These are phyloP conservation scores for Priocnemis perturbator DNA, from an alignment of 2,888 invertebrate genomes.

Conservation along the genomic window DNA sequence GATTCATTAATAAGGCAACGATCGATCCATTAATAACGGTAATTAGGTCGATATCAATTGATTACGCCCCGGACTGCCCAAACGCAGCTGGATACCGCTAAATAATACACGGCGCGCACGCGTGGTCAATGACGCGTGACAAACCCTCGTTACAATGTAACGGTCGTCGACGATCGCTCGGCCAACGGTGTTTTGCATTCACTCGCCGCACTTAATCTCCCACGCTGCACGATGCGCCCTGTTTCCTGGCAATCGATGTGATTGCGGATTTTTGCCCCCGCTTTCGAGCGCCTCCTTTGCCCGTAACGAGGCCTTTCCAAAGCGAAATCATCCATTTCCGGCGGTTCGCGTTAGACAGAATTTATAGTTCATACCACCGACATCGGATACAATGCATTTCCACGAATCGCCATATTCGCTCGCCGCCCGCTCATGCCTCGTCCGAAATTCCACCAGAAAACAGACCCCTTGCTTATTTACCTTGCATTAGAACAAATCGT, in stretches of 20 bases:
- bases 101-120: conserved; percentile 44
- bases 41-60: conserved; percentile 52
- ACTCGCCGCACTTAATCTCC: conserved; percentile 42
- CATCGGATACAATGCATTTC: too few species aligned
- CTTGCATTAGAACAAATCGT: too few species aligned
- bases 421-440: too few species aligned
- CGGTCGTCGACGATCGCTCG: conserved; percentile 26
- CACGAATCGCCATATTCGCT: too few species aligned
- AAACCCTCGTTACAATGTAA: conserved; percentile 45
- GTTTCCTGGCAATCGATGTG: conserved; percentile 7
- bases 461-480: too few species aligned
- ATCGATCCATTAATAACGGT: conserved; percentile 44
- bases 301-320: too few species aligned
- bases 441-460: too few species aligned
- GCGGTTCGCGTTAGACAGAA: too few species aligned
- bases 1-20: conserved; percentile 41
- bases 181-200: conserved; percentile 26
- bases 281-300: too few species aligned
- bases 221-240: conserved; percentile 12
- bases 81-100: conserved; percentile 42
- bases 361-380: too few species aligned
- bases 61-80: conserved; percentile 30
- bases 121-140: conserved; percentile 55
- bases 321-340: too few species aligned
- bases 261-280: too few species aligned